Evolutionary conservation across 2,888 invertebrate species (phyloP).

Genomic region (Julus scandinavius): DNA sequence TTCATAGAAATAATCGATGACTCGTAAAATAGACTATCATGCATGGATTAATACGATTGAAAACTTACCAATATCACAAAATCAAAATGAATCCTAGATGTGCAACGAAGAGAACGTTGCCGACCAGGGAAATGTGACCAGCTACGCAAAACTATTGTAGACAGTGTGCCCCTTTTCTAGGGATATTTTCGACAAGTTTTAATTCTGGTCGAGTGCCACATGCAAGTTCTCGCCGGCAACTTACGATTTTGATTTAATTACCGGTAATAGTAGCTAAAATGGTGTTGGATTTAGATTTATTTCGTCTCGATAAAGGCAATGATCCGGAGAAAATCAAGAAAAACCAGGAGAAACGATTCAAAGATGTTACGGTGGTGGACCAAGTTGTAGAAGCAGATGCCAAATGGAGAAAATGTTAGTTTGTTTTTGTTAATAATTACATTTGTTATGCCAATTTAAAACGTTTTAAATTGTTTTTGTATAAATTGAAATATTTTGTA

Average conservation of each 20-base stretch:
- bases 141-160: too few species aligned
- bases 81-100: background rate
- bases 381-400: slow-evolving; percentile 89
- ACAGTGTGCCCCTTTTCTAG: background rate
- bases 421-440: background rate
- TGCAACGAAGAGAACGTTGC: background rate
- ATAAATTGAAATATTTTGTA: background rate
- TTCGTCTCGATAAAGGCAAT: slow-evolving; percentile 95
- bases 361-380: slow-evolving; percentile 91
- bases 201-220: background rate
- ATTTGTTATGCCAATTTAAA: background rate
- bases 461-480: background rate
- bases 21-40: background rate
- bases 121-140: too few species aligned
- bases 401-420: slow-evolving; percentile 82
- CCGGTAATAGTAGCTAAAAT: slow-evolving; percentile 69
- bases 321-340: slow-evolving; percentile 90
- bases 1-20: background rate
- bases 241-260: background rate
- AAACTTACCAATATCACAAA: background rate
- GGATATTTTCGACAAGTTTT: background rate
- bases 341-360: slow-evolving; percentile 92
- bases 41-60: background rate
- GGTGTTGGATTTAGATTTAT: slow-evolving; percentile 97
- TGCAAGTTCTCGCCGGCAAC: background rate